phyloP scores from a whole-genome alignment of 2,797 vertebrate genomes.

The Lagorchestes hirsutus region DNA sequence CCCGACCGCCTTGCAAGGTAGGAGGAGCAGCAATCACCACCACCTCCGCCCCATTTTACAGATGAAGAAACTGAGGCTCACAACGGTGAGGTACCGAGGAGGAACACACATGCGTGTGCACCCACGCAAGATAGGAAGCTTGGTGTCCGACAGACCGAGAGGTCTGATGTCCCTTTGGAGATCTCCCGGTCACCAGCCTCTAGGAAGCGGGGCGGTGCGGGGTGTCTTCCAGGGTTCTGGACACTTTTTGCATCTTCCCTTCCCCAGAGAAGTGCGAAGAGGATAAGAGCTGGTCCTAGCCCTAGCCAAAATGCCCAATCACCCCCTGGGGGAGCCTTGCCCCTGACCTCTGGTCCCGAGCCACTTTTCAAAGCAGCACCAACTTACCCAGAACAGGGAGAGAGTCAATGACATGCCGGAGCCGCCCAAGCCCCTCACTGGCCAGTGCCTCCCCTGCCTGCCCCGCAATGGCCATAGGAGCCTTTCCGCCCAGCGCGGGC shows the following conservation, averaged over 20 bases:
- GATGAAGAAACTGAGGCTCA: slow-evolving; percentile 32
- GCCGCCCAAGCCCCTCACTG: slow-evolving; percentile 26
- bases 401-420: slow-evolving; percentile 39
- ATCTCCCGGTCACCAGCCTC: neutral
- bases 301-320: neutral
- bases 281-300: neutral
- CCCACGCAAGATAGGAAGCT: neutral
- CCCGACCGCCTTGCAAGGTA: neutral
- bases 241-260: slow-evolving; percentile 6
- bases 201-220: neutral
- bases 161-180: neutral
- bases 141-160: neutral
- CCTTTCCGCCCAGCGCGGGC: neutral
- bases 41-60: neutral
- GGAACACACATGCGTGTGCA: neutral
- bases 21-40: neutral
- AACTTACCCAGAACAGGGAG: slow-evolving; percentile 60
- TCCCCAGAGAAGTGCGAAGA: neutral
- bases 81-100: slow-evolving; percentile 23
- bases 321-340: neutral
- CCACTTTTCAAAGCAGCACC: slow-evolving; percentile 28
- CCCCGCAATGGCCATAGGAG: neutral
- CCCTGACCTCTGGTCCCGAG: neutral
- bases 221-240: neutral
- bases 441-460: neutral